Percentiles rank a stretch among this genome's conserved stretches.
Conservation (phyloP, 2,888 invertebrate genomes). For the Crossocerus cetratus region DNA sequence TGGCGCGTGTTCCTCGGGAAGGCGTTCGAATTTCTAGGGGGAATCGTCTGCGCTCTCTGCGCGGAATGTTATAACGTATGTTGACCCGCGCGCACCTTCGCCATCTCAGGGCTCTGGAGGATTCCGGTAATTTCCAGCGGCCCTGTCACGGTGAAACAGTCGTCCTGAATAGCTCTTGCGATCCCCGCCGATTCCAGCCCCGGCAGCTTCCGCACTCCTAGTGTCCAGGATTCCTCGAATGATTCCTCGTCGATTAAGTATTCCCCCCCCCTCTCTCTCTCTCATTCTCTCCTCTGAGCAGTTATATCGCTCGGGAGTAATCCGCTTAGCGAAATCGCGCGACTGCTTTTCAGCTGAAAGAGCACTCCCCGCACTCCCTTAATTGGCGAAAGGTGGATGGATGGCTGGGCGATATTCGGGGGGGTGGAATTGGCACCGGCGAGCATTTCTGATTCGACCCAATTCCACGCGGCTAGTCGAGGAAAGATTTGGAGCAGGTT, state of each 20-base stretch:
- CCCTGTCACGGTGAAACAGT: conserved; percentile 41
- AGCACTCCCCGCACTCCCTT: no score
- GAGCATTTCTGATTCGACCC: no score
- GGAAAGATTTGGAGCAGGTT: not conserved
- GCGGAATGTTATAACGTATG: conserved; percentile 27
- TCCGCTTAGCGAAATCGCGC: no score
- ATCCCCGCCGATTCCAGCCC: conserved; percentile 15
- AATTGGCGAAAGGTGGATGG: no score
- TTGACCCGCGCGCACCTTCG: conserved; percentile 8
- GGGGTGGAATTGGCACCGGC: no score
- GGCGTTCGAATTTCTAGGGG: conserved; percentile 10
- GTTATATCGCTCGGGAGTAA: no score
- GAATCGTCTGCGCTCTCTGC: conserved; percentile 3
- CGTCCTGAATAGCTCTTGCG: conserved; percentile 54
- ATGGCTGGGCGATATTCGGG: no score
- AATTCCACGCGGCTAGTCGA: not conserved
- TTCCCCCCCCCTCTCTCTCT: not conserved
- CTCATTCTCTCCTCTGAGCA: not conserved
- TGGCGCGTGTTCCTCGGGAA: not conserved
- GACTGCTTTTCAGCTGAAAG: no score
- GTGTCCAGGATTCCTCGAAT: conserved; percentile 31
- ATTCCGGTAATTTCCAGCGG: conserved; percentile 53
- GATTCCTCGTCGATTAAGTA: conserved; percentile 24
- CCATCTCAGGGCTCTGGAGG: conserved; percentile 25
- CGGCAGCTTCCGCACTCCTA: not conserved